These are phyloP conservation scores for Nematostella vectensis DNA, from an alignment of 92 coral and sea anemone genomes.

Conservation along the genomic window DNA sequence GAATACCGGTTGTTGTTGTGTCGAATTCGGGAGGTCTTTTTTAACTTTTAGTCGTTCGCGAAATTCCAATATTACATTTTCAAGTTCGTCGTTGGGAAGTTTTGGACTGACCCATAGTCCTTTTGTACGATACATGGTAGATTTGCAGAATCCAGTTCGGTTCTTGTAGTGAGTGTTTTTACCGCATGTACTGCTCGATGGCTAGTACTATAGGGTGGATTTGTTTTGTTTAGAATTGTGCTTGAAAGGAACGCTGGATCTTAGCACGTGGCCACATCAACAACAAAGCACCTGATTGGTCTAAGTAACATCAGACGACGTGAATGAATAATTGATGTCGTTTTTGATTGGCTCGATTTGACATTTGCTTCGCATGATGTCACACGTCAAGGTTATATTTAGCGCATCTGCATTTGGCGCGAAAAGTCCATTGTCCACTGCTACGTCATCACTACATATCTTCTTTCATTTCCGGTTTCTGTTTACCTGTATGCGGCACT, in stretches of 20 bases:
- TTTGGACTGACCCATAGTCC: slow-evolving; percentile 50
- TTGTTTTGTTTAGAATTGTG: slow-evolving; percentile 20
- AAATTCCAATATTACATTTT: slow-evolving; percentile 65
- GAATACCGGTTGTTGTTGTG: slow-evolving; percentile 19
- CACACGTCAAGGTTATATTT: slow-evolving; percentile 58
- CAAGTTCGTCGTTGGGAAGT: slow-evolving; percentile 43
- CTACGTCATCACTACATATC: neutral
- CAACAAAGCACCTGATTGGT: slow-evolving; percentile 66
- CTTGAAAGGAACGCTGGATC: slow-evolving; percentile 47
- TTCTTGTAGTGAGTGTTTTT: neutral
- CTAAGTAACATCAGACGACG: slow-evolving; percentile 27
- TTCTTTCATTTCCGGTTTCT: neutral
- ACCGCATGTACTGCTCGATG: no score
- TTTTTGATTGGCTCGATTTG: slow-evolving; percentile 49
- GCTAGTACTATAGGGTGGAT: slow-evolving; percentile 14
- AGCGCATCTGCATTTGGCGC: slow-evolving; percentile 32
- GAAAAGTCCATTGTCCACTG: slow-evolving; percentile 19
- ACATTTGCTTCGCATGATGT: slow-evolving; percentile 40
- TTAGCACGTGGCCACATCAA: slow-evolving; percentile 75
- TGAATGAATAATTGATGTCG: slow-evolving; percentile 18
- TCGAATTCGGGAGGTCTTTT: slow-evolving; percentile 30
- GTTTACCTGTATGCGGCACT: neutral
- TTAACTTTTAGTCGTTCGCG: slow-evolving; percentile 73
- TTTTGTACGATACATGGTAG: slow-evolving; percentile 42
- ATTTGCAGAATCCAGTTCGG: neutral